These are phyloP conservation scores for Leptocoma aspasia DNA, from an alignment of 2,113 vertebrate species.

Conservation along the genomic window DNA sequence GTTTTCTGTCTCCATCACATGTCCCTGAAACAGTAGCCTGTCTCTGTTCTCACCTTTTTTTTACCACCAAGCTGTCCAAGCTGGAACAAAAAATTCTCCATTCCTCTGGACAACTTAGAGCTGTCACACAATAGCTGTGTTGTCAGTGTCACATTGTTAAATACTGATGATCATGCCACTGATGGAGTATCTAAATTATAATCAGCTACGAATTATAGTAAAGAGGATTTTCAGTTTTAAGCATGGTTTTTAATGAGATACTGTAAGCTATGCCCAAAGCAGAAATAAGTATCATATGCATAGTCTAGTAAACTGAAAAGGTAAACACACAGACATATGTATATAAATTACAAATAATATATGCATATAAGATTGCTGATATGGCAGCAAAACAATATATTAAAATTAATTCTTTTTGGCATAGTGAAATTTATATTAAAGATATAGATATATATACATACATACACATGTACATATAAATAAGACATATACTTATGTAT, in stretches of 20 bases:
- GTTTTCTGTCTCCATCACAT: not conserved
- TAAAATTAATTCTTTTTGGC: not conserved
- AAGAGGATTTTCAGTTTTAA: not conserved
- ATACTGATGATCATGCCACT: not conserved
- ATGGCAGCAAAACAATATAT: not conserved
- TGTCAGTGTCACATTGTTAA: not conserved
- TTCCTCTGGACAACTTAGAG: not conserved
- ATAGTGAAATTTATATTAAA: not conserved
- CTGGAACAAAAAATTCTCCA: not conserved
- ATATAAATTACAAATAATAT: not conserved
- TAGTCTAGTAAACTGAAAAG: not conserved
- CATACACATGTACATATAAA: not conserved
- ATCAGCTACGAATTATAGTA: not conserved
- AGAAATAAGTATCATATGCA: not conserved
- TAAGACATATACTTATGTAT: not conserved
- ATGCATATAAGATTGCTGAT: not conserved
- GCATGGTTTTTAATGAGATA: not conserved
- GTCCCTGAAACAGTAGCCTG: not conserved
- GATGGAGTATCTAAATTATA: not conserved
- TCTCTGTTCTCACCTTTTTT: not conserved
- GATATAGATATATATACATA: not conserved
- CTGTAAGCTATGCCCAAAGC: not conserved
- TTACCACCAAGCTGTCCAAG: not conserved
- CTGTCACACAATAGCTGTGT: not conserved
- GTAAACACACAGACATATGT: not conserved